Evolutionary conservation across 2,113 vertebrate genomes (phyloP).

Genomic region (Chloebia gouldiae): DNA sequence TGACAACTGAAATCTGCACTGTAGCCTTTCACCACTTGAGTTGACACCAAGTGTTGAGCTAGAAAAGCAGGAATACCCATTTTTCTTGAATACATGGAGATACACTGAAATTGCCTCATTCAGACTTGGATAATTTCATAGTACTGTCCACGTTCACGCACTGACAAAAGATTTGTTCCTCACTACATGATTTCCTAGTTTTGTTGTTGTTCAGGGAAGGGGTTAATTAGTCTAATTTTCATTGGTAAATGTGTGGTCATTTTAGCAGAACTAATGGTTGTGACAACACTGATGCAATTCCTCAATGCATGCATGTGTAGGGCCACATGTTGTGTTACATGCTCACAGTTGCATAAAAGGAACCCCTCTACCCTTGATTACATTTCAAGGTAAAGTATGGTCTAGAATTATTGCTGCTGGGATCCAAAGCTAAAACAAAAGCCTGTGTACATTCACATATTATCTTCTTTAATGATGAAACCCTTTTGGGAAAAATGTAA

Average conservation of each 20-base stretch:
- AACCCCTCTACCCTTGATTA: neutral
- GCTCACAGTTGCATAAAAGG: neutral
- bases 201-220: neutral
- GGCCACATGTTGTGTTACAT: neutral
- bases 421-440: neutral
- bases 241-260: neutral
- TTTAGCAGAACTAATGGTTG: neutral
- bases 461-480: neutral
- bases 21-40: neutral
- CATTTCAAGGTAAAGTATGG: neutral
- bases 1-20: neutral
- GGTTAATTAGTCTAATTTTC: neutral
- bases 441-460: neutral
- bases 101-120: neutral
- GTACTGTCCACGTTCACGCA: neutral
- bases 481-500: neutral
- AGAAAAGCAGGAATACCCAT: neutral
- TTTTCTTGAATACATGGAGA: neutral
- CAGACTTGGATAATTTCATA: neutral
- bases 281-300: neutral
- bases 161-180: neutral
- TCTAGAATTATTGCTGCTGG: slow-evolving; percentile 2
- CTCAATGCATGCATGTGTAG: neutral
- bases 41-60: neutral
- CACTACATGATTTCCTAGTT: neutral